These are phyloP conservation scores for Sorex araneus DNA, from an alignment of 2,113 vertebrate species.

Conservation along the genomic window DNA sequence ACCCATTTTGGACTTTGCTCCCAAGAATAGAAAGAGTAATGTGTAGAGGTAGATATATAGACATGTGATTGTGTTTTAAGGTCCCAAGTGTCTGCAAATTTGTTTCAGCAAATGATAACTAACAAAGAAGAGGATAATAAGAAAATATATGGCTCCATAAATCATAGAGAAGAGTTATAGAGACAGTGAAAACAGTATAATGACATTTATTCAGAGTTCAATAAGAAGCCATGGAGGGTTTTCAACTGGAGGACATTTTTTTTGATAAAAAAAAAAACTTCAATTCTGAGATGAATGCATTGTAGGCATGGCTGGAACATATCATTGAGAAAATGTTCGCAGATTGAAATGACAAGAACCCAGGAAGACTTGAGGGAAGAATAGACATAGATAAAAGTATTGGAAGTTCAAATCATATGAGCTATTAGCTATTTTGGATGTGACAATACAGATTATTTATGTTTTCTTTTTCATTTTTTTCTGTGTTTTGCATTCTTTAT, in stretches of 20 bases:
- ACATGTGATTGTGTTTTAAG: not conserved
- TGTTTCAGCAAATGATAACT: not conserved
- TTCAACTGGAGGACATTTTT: not conserved
- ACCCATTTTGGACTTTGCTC: not conserved
- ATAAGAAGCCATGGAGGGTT: not conserved
- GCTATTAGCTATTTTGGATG: slow-evolving; percentile 54
- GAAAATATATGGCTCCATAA: not conserved
- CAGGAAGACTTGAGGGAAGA: not conserved
- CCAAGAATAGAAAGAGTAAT: not conserved
- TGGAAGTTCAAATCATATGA: slow-evolving; percentile 55
- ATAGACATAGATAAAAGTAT: slow-evolving; percentile 5
- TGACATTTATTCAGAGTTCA: not conserved
- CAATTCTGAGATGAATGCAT: not conserved
- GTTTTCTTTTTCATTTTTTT: slow-evolving; percentile 27
- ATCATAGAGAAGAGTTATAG: not conserved
- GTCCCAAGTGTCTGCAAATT: not conserved
- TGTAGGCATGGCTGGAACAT: not conserved
- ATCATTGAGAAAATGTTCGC: not conserved
- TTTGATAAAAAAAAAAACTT: not conserved
- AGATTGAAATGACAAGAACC: not conserved
- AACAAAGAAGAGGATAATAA: not conserved
- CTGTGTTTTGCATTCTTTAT: slow-evolving; percentile 37
- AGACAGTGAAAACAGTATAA: slow-evolving; percentile 1
- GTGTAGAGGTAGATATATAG: no score
- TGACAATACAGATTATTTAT: slow-evolving; percentile 60